These are phyloP conservation scores for Melanerpes aurifrons DNA, from an alignment of 2,113 vertebrate genomes.

Conservation along the genomic window DNA sequence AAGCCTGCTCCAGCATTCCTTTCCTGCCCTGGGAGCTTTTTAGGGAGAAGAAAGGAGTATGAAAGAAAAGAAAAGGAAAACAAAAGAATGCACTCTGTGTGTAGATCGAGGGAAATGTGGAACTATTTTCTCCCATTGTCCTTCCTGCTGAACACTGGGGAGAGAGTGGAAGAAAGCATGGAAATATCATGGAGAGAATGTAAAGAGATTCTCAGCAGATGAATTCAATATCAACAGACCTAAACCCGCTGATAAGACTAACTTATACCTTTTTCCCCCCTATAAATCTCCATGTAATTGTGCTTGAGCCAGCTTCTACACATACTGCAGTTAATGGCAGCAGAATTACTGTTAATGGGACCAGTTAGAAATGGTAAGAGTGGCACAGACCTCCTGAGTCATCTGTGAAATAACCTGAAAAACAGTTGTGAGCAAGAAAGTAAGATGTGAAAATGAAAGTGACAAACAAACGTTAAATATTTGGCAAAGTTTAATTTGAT, in stretches of 20 bases:
- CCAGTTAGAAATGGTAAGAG: not conserved
- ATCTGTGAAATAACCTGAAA: not conserved
- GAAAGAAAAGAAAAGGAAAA: not conserved
- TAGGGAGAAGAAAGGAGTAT: not conserved
- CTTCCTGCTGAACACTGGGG: constrained; percentile 21
- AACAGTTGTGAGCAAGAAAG: not conserved
- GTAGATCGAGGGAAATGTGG: constrained; percentile 46
- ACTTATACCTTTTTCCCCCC: not conserved
- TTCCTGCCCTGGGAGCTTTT: constrained; percentile 15
- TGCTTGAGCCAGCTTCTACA: not conserved
- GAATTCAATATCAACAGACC: not conserved
- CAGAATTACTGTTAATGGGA: not conserved
- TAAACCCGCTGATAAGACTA: not conserved
- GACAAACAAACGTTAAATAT: not conserved
- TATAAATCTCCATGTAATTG: not conserved
- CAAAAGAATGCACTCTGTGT: not conserved
- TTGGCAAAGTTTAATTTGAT: not conserved
- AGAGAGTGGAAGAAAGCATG: constrained; percentile 36
- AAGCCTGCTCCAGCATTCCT: constrained; percentile 36
- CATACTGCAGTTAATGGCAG: not conserved
- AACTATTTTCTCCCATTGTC: constrained; percentile 56
- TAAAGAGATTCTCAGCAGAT: constrained; percentile 6
- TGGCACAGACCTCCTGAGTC: not conserved
- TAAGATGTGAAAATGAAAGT: not conserved
- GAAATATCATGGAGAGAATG: not conserved